Evolutionary conservation across 2,113 vertebrate genomes (phyloP), one percentile per base, ranked within the genome.

Genomic region (Rana temporaria): DNA sequence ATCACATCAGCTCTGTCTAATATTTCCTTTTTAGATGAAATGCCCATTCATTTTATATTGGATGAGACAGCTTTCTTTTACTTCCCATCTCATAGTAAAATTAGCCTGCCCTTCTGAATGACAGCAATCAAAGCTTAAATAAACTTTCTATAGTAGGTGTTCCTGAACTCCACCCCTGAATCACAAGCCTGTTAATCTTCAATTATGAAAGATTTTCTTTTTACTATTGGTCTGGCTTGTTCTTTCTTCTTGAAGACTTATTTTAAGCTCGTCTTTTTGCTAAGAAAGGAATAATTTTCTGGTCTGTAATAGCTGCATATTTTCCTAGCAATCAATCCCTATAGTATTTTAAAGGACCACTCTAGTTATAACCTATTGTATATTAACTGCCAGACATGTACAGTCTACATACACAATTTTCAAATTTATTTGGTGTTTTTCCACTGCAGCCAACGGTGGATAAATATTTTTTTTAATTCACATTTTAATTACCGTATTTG

Each of bases 11-110:
- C 60, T 22, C 72, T 62, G 56, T 75, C 60, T 75, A 75, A 75
- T 75, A 48, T 75, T 75, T 75, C 72, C 56, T 30, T 60, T 62
- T 57, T 75, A 75, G 60, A 75, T 75, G 57, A 62, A 75, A 75
- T 75, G 30, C 57, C 72, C 15, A 75, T 75, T 75, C 72, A 75
- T 75, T 38, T 75, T 34, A 75, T n/a, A 75, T 60, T 62, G 72
- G 56, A 75, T 38, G 57, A 75, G 72, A 75, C 57, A 30, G 32
- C 72, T 60, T 60, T 75, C 72, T 62, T 22, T 65, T 75, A 17
- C 72, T 20, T 62, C 16, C n/a, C n/a, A 75, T 56, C 56, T 38
- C 32, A 30, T 19, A 5, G 72, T 75, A 62, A 12, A n/a, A 57
- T 20, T 12, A 57, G 56, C 56, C 30, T 75, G 56, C 72, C 72